Evolutionary conservation across 2,797 vertebrate species (phyloP).

Genomic region (Sandelia bainsii): DNA sequence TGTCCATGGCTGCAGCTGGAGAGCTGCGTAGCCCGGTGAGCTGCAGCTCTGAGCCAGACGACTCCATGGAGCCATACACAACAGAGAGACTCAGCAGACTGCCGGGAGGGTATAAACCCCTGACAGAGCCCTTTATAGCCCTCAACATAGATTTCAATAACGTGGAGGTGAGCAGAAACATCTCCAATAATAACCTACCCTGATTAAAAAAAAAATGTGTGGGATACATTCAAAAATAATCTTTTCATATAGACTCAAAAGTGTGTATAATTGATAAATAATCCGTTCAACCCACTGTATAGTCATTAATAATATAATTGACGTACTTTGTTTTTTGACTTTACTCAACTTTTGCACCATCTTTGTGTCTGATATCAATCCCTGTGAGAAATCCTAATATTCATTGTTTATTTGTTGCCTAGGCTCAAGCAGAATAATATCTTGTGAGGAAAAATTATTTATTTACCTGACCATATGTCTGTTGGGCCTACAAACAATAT

Average conservation of each 20-base stretch:
- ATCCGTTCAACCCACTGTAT: not conserved
- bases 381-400: not conserved
- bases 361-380: not conserved
- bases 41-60: slow-evolving; percentile 84
- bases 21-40: slow-evolving; percentile 90
- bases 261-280: not conserved
- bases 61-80: slow-evolving; percentile 94
- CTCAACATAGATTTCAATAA: slow-evolving; percentile 93
- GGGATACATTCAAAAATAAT: not conserved
- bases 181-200: not conserved
- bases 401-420: not conserved
- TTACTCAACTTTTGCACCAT: not conserved
- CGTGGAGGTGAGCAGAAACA: slow-evolving; percentile 84
- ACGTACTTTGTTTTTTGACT: not conserved
- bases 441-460: slow-evolving; percentile 8
- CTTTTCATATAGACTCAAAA: not conserved
- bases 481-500: slow-evolving; percentile 6
- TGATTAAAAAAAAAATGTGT: not conserved
- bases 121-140: slow-evolving; percentile 90
- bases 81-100: slow-evolving; percentile 93
- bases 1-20: slow-evolving; percentile 84
- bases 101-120: slow-evolving; percentile 89
- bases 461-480: slow-evolving; percentile 33
- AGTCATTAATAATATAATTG: not conserved
- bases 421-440: slow-evolving; percentile 10